phyloP scores from a whole-genome alignment of 1,140 invertebrate genomes.

The Diuraphis noxia region DNA sequence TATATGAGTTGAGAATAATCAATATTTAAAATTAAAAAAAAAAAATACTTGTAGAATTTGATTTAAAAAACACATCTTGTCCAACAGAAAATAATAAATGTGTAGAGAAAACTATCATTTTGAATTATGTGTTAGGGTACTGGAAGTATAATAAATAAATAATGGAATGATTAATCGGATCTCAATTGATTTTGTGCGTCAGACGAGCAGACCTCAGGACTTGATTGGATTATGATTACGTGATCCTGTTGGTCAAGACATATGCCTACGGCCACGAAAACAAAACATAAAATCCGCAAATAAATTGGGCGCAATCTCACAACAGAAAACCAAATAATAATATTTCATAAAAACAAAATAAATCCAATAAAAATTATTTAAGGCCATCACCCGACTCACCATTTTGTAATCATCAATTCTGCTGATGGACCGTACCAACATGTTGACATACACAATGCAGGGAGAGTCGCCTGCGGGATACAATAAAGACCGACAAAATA shows the following conservation, averaged over 20 bases:
- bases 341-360: constrained; percentile 49
- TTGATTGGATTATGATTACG: background rate
- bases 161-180: background rate
- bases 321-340: constrained; percentile 51
- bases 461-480: constrained; percentile 64
- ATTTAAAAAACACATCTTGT: constrained; percentile 22
- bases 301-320: constrained; percentile 52
- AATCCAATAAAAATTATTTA: constrained; percentile 51
- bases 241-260: constrained; percentile 46
- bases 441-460: constrained; percentile 84
- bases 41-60: background rate
- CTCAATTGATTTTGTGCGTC: constrained; percentile 13
- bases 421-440: constrained; percentile 94
- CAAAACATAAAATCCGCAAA: constrained; percentile 47
- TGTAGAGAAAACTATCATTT: background rate
- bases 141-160: background rate
- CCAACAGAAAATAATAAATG: constrained; percentile 33
- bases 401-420: constrained; percentile 99
- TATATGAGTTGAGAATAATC: constrained; percentile 36
- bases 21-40: background rate
- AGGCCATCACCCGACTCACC: constrained; percentile 72
- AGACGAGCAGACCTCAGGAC: constrained; percentile 29
- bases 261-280: constrained; percentile 43
- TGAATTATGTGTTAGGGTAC: background rate
- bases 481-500: constrained; percentile 51